Base-by-base conservation (phyloP, 64 coral and sea anemone species). In the Montipora efflorescens region DNA sequence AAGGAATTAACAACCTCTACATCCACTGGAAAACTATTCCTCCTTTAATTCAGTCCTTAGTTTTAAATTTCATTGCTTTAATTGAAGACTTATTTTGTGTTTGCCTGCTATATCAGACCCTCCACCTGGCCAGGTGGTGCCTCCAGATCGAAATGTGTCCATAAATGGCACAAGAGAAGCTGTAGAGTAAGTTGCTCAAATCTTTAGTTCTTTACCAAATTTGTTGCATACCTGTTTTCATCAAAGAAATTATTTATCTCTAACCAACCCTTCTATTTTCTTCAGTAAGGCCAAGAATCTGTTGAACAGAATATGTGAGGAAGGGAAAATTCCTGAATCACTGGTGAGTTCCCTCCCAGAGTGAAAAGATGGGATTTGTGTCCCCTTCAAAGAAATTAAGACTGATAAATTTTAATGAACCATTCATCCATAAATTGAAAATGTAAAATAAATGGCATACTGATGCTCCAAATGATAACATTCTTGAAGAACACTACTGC, bases 291-390 rank as follows among this genome's bases (percentile, higher is more conserved):
- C 98, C 84, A 99, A 92, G 44, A 79, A 86, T 20, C 81, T 99
- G 0, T 88, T 99, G 48, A 66, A 68, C 47, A 99, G 89, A 23
- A 99, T 99, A 90, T 99, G 98, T 47, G 98, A 99, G 47, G 98
- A 99, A 69, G 98, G 98, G 21, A 99, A 99, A 79, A 94, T 99
- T 86, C 98, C 98, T 76, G 98, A 99, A 80, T 93, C 92, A 15
- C 57, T 99, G 98, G 98, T 99, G 89, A 91, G 79, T 53, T 3
- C 59, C 14, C 14, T 15, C 13, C 13, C 9, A 57, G 53, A 8
- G 53, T 8, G 53, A 6, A 57, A 69, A 28, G 28, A 28, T 28
- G 28, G 0, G 28, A 28, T 28, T 28, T 28, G 28, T 28, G 28
- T 28, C 28, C 1, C 28, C 28, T 28, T 28, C 28, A 28, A 1